Percentiles rank a stretch among this genome's conserved stretches.
These are phyloP conservation scores for Drosophila pectinifera DNA, from an alignment of 1,140 invertebrate species.

Conservation along the genomic window DNA sequence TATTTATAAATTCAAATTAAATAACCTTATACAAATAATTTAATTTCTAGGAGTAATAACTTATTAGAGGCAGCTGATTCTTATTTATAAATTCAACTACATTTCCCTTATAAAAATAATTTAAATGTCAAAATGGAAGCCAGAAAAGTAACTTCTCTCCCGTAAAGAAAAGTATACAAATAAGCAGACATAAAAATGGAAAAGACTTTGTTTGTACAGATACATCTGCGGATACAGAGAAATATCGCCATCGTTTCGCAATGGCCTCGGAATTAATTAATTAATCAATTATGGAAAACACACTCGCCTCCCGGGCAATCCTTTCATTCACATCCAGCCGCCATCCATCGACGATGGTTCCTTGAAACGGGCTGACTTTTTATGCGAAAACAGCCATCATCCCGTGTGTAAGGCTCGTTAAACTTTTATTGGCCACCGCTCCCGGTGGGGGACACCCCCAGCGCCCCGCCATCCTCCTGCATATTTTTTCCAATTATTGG, in stretches of 20 bases:
- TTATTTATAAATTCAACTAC: no score
- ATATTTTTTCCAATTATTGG: conserved; percentile 63
- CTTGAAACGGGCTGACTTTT: conserved; percentile 54
- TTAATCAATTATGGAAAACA: conserved; percentile 79
- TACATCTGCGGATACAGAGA: conserved; percentile 4
- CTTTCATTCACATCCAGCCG: conserved; percentile 5
- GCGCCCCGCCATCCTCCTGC: background rate
- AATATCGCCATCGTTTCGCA: conserved; percentile 44
- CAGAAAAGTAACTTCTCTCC: no score
- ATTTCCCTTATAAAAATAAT: background rate
- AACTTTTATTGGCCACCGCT: conserved; percentile 67
- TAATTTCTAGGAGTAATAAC: no score
- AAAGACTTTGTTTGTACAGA: conserved; percentile 46
- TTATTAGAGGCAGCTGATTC: no score
- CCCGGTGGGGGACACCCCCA: conserved; percentile 24
- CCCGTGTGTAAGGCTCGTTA: conserved; percentile 43
- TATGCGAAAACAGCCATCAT: conserved; percentile 47
- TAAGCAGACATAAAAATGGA: no score
- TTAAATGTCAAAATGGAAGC: background rate
- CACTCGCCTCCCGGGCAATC: conserved; percentile 38
- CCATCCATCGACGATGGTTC: conserved; percentile 45
- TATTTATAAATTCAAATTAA: no score
- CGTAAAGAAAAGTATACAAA: no score
- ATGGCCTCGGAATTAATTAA: conserved; percentile 62
- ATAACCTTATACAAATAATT: background rate